These are phyloP conservation scores for Agrochola lychnidis DNA, from an alignment of 2,888 invertebrate species.

Conservation along the genomic window DNA sequence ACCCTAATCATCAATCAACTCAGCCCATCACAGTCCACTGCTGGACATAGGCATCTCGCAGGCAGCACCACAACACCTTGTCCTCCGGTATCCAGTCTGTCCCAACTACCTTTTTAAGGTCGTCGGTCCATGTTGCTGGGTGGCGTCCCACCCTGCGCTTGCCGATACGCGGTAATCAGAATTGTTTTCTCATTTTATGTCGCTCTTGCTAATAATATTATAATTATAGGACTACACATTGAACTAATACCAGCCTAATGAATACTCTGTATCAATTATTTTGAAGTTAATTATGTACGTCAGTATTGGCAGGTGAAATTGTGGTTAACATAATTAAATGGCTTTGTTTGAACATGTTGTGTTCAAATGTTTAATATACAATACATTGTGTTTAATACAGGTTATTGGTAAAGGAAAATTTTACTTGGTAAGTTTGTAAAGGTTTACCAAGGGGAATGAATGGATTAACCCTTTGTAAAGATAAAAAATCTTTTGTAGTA, in stretches of 20 bases:
- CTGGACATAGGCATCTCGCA: background rate
- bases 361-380: background rate
- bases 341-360: background rate
- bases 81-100: background rate
- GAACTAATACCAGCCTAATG: conserved; percentile 15
- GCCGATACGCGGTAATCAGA: background rate
- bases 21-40: background rate
- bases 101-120: background rate
- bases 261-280: conserved; percentile 25
- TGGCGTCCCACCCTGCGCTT: background rate
- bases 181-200: background rate
- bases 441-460: conserved; percentile 19
- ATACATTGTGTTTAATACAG: conserved; percentile 1
- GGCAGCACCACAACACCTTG: background rate
- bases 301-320: conserved; percentile 18
- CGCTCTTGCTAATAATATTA: background rate
- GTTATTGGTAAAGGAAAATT: background rate
- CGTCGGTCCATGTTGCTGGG: background rate
- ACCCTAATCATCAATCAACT: background rate
- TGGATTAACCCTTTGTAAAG: conserved; percentile 24
- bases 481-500: conserved; percentile 31
- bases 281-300: conserved; percentile 22
- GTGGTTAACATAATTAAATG: conserved; percentile 14
- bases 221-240: conserved; percentile 18
- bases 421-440: conserved; percentile 17